phyloP scores from a whole-genome alignment of 2,888 invertebrate genomes.

The Meta bourneti region DNA sequence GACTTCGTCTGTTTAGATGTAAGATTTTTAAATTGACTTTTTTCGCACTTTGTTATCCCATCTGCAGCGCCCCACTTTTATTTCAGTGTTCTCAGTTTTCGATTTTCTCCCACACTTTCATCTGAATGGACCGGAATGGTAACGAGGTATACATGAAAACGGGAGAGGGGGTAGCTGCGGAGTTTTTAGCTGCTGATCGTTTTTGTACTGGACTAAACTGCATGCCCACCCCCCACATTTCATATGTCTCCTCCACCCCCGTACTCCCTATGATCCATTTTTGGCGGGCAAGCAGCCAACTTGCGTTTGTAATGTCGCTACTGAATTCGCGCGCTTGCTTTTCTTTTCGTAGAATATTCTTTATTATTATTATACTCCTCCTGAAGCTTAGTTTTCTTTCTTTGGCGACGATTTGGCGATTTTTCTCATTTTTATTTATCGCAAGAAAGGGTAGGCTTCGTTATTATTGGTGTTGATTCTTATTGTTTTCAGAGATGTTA shows the following conservation, averaged over 20 bases:
- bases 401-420: constrained; percentile 75
- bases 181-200: background rate
- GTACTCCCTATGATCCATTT: constrained; percentile 68
- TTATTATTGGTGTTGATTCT: constrained; percentile 65
- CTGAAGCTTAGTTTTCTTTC: constrained; percentile 6
- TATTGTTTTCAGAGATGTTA: constrained; percentile 65
- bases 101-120: constrained; percentile 34
- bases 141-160: constrained; percentile 64
- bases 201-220: constrained; percentile 48
- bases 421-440: constrained; percentile 49
- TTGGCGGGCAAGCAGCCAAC: constrained; percentile 74
- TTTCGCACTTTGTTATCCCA: too few relatives aligned
- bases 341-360: constrained; percentile 28
- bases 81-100: constrained; percentile 27
- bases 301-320: constrained; percentile 60
- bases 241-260: constrained; percentile 28
- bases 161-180: background rate
- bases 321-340: constrained; percentile 65
- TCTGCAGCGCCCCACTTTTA: background rate
- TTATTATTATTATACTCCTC: constrained; percentile 15
- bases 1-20: too few relatives aligned
- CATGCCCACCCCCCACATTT: constrained; percentile 4
- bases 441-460: background rate
- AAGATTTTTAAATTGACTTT: too few relatives aligned
- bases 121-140: constrained; percentile 57